phyloP scores from a whole-genome alignment of 2,888 invertebrate genomes.

The Rhingia campestris region DNA sequence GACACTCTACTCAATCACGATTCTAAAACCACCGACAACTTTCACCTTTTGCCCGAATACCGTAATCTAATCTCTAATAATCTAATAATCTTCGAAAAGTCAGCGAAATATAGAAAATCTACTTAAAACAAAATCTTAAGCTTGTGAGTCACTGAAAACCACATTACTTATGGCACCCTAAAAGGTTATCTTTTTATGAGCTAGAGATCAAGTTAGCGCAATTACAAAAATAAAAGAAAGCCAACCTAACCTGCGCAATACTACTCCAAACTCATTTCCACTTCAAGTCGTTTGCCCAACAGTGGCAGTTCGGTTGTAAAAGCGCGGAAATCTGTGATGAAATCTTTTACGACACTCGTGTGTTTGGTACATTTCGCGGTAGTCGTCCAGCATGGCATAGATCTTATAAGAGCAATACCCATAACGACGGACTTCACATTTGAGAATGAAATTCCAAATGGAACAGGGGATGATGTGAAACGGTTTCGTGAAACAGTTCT shows the following conservation, averaged over 20 bases:
- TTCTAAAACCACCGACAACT: too few relatives aligned
- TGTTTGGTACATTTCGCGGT: constrained; percentile 29
- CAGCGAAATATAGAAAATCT: too few relatives aligned
- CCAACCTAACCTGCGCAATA: neutral
- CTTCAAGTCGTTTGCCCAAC: constrained; percentile 27
- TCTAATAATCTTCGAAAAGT: too few relatives aligned
- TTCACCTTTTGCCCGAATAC: too few relatives aligned
- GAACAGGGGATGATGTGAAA: constrained; percentile 39
- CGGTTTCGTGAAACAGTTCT: constrained; percentile 75
- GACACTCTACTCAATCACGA: too few relatives aligned
- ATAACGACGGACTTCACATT: neutral
- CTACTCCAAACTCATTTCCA: constrained; percentile 15
- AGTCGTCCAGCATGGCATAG: neutral
- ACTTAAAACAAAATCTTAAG: constrained; percentile 5
- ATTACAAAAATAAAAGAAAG: neutral
- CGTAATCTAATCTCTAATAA: too few relatives aligned
- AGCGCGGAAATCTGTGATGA: constrained; percentile 35
- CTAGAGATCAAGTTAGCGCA: constrained; percentile 57
- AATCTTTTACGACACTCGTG: constrained; percentile 1
- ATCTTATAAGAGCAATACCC: neutral
- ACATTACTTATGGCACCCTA: neutral
- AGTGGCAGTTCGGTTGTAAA: constrained; percentile 31
- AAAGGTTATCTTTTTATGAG: constrained; percentile 45
- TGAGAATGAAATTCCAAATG: constrained; percentile 72
- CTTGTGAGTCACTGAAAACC: neutral